Base-by-base conservation (phyloP, 2,888 invertebrate species). In the Timandra comae region DNA sequence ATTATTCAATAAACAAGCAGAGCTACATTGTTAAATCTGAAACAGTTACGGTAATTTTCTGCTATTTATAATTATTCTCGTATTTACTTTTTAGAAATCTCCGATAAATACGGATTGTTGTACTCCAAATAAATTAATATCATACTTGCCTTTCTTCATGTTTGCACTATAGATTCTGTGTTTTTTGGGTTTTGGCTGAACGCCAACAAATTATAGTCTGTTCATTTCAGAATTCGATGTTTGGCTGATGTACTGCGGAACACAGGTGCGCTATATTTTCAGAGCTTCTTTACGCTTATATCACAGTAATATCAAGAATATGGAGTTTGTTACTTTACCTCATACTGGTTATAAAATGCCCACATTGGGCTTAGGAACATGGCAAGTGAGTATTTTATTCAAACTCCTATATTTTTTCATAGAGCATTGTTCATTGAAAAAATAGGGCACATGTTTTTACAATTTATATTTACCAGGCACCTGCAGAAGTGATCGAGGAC, bases 321-420 rank as follows among this genome's bases (percentile, higher is more conserved):
- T 88, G 88, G 79, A 81, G 58, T 67, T 58, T 42, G 60, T 87
- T 29, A 76, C 58, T 43, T 64, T 89, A 39, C 75, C 78, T 29
- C 80, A 79, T 52, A 78, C 82, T 2, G 62, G 66, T 21, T 88
- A 86, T 59, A 66, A 87, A 46, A 91, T 93, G 88, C 93, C 93
- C n/a, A 81, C 88, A 22, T 66, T 92, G 28, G 93, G 93, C 12
- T 76, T 92, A 50, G 92, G 93, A 29, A 92, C 92, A 22, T 92
- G 91, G 91, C 90, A 91, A 86, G 89, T 89, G 60, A 59, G 63
- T 49, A 31, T 26, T 13, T 20, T n/a, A 13, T 20, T 21, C 5
- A 36, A 40, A 11, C 26, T 6, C 2, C 20, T 2, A 20, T 20
- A 3, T 4, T 2, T 4, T 2, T n/a, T n/a, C 4, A 23, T 8